Conservation (phyloP, 2,888 invertebrate genomes). For the Cataglyphis livida region DNA sequence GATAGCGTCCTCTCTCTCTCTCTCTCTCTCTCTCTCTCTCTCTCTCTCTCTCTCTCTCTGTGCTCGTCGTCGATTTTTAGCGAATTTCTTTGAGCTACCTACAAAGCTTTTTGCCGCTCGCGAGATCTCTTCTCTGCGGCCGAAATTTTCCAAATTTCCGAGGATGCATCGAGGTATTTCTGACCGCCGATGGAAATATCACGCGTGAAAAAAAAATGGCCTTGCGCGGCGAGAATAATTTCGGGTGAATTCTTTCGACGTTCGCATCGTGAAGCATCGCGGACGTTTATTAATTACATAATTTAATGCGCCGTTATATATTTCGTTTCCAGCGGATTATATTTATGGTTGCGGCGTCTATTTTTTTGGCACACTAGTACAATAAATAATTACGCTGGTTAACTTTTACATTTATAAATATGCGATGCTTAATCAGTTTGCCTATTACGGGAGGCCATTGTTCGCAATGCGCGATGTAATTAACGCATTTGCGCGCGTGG, state of each 20-base stretch:
- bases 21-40: no score
- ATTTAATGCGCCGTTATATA: slow-evolving; percentile 16
- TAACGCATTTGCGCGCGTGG: slow-evolving; percentile 41
- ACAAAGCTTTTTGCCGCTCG: slow-evolving; percentile 18
- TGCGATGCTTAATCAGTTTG: slow-evolving; percentile 47
- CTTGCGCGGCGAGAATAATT: slow-evolving; percentile 5
- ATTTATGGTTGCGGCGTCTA: slow-evolving; percentile 43
- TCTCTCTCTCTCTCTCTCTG: background rate
- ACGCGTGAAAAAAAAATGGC: background rate
- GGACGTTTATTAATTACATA: slow-evolving; percentile 30
- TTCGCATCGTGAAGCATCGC: background rate
- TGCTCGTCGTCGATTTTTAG: slow-evolving; percentile 25
- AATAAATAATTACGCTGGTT: slow-evolving; percentile 44
- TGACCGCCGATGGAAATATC: slow-evolving; percentile 15
- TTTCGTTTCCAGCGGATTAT: slow-evolving; percentile 3
- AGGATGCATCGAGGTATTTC: slow-evolving; percentile 10
- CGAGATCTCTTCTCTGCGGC: background rate
- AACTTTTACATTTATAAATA: slow-evolving; percentile 48
- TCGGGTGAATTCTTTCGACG: slow-evolving; percentile 19
- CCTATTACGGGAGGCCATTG: slow-evolving; percentile 51
- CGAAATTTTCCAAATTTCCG: slow-evolving; percentile 24
- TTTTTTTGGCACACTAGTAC: slow-evolving; percentile 17
- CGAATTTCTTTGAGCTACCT: slow-evolving; percentile 24
- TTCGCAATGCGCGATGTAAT: slow-evolving; percentile 43
- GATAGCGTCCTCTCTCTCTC: background rate